Evolutionary conservation across 2,113 vertebrate genomes (phyloP).

Genomic region (Bucco capensis): DNA sequence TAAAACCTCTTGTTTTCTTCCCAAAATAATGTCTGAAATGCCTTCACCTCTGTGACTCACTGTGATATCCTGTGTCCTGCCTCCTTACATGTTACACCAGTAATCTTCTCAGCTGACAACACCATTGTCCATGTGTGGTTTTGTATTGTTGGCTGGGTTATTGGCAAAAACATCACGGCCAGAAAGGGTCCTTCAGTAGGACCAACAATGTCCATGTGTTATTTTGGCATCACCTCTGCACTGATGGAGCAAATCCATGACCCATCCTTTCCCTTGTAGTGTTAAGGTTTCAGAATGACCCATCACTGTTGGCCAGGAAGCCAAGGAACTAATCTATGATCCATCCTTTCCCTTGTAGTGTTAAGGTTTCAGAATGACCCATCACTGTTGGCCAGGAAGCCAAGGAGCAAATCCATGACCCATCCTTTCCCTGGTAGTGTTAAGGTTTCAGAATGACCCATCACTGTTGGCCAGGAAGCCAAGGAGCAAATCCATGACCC

Average conservation of each 20-base stretch:
- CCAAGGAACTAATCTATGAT: too few relatives aligned
- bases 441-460: too few relatives aligned
- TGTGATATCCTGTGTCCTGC: neutral
- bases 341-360: too few relatives aligned
- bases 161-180: neutral
- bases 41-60: neutral
- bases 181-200: neutral
- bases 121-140: neutral
- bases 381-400: too few relatives aligned
- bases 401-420: too few relatives aligned
- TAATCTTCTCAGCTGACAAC: neutral
- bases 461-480: neutral
- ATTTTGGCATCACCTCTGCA: neutral
- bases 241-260: too few relatives aligned
- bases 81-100: neutral
- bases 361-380: too few relatives aligned
- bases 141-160: neutral
- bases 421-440: too few relatives aligned
- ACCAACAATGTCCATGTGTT: neutral
- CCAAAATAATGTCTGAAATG: neutral
- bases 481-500: neutral
- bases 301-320: too few relatives aligned
- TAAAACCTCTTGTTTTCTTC: neutral
- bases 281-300: too few relatives aligned
- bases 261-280: too few relatives aligned